Evolutionary conservation across 1,140 invertebrate genomes (phyloP).

Genomic region (Halictus rubicundus): DNA sequence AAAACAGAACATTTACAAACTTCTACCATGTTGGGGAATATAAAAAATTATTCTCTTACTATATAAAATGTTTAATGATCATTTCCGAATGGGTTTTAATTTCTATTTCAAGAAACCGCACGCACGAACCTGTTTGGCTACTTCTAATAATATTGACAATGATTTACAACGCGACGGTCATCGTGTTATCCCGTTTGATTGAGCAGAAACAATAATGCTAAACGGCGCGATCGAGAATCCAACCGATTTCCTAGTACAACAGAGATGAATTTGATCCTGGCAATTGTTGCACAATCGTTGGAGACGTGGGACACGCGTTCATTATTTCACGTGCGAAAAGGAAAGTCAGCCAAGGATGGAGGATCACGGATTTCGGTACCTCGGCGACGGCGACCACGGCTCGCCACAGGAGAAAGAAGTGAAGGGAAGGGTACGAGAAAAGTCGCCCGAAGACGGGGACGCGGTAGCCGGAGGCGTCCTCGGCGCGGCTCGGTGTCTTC

Average conservation of each 20-base stretch:
- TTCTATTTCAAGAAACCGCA: no score
- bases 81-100: no score
- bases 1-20: no score
- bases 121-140: no score
- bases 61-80: no score
- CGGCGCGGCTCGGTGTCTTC: constrained; percentile 6
- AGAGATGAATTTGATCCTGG: neutral
- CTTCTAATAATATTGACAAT: no score
- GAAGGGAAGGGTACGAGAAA: constrained; percentile 7
- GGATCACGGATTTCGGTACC: constrained; percentile 9
- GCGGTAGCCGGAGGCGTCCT: constrained; percentile 38
- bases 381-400: neutral
- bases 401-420: constrained; percentile 6
- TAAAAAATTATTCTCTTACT: no score
- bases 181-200: no score
- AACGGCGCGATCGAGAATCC: neutral
- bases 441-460: constrained; percentile 21
- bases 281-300: constrained; percentile 44
- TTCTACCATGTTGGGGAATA: no score
- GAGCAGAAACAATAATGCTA: no score
- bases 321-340: constrained; percentile 45
- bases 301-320: constrained; percentile 21
- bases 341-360: neutral
- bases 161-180: no score
- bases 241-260: neutral